Percentiles rank a stretch among this genome's conserved stretches.
Conservation (phyloP, 2,797 vertebrate species). For the Euphonia xanthogaster region DNA sequence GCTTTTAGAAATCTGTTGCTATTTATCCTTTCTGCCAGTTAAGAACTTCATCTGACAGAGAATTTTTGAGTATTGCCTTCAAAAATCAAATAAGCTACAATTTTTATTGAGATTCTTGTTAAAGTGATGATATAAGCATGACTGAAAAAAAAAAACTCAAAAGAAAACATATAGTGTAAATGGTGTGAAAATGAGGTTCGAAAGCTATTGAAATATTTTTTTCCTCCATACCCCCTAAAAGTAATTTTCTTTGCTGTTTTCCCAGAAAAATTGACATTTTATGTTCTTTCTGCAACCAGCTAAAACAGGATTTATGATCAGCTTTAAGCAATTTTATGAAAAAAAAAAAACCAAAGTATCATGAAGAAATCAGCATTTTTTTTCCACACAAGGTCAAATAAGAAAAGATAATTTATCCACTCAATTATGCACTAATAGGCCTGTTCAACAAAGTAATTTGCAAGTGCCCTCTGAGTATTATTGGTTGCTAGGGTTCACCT, state of each 20-base stretch:
- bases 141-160: constrained; percentile 14
- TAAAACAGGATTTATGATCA: constrained; percentile 7
- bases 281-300: neutral
- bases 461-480: neutral
- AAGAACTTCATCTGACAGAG: neutral
- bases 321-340: neutral
- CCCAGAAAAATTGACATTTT: constrained; percentile 2
- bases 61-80: constrained; percentile 13
- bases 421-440: neutral
- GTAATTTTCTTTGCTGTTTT: constrained; percentile 7
- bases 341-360: fast-evolving
- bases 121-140: neutral
- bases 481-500: neutral
- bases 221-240: neutral
- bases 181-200: neutral
- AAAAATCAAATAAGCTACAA: constrained; percentile 39
- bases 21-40: neutral
- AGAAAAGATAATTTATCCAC: neutral
- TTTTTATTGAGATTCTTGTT: constrained; percentile 44
- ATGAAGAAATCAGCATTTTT: neutral
- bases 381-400: neutral
- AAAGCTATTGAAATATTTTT: neutral
- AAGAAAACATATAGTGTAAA: constrained; percentile 32
- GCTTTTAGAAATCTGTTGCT: neutral
- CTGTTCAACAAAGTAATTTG: neutral